Evolutionary conservation across 2,113 vertebrate species (phyloP).

Genomic region (Malurus melanocephalus): DNA sequence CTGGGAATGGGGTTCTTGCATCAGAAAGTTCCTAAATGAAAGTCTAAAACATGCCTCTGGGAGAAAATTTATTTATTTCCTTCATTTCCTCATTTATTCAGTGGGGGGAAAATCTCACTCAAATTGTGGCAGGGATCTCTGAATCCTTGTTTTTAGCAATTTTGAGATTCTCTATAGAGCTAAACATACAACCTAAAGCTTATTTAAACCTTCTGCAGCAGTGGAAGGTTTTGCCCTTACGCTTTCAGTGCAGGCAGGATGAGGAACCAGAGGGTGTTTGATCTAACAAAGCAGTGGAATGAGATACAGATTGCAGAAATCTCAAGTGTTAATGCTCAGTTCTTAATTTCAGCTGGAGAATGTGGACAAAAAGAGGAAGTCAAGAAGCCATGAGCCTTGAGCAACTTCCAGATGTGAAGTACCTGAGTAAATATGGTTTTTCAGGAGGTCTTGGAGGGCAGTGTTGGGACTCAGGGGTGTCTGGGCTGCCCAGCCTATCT

Average conservation of each 20-base stretch:
- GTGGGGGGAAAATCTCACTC: background rate
- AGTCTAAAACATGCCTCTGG: background rate
- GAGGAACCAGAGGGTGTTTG: background rate
- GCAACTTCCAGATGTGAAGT: background rate
- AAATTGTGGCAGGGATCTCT: background rate
- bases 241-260: background rate
- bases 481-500: background rate
- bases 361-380: background rate
- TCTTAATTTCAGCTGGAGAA: background rate
- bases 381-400: background rate
- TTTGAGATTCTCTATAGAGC: background rate
- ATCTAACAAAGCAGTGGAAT: background rate
- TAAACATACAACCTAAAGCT: background rate
- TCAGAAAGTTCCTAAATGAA: background rate
- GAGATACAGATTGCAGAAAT: background rate
- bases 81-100: background rate
- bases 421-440: background rate
- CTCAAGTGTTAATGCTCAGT: background rate
- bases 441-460: too few species aligned
- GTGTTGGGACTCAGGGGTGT: rapidly evolving
- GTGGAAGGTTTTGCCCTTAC: background rate
- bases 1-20: background rate
- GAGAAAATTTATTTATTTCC: background rate
- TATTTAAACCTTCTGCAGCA: background rate
- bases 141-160: background rate